Conservation (phyloP, 1,140 invertebrate genomes). For the Patella vulgata region DNA sequence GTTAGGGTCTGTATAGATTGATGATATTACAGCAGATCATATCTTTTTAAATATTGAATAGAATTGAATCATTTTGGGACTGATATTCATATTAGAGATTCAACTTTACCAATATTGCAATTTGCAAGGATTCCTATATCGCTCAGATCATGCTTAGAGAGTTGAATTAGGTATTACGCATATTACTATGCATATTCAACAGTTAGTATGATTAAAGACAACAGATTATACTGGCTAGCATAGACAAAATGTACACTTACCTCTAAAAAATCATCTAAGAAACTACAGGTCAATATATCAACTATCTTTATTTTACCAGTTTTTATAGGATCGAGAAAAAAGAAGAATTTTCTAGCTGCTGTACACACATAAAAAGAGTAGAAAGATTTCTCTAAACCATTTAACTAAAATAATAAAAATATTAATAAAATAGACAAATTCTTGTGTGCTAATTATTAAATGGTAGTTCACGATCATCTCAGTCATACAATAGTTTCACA, state of each 20-base stretch:
- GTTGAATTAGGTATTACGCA: too few species aligned
- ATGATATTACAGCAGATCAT: background rate
- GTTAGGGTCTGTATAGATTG: background rate
- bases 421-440: background rate
- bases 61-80: too few species aligned
- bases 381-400: conserved; percentile 91
- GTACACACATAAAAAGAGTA: conserved; percentile 97
- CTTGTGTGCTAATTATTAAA: background rate
- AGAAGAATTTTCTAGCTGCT: conserved; percentile 93
- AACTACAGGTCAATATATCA: conserved; percentile 90
- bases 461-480: background rate
- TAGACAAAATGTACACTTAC: too few species aligned
- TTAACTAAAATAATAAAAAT: conserved; percentile 69
- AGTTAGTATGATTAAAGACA: too few species aligned
- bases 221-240: too few species aligned
- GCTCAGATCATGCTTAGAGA: too few species aligned
- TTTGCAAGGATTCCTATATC: too few species aligned
- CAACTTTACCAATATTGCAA: too few species aligned
- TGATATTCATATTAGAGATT: too few species aligned
- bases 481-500: background rate
- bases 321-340: conserved; percentile 90
- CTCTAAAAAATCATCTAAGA: conserved; percentile 91
- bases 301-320: conserved; percentile 89
- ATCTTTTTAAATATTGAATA: too few species aligned
- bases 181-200: too few species aligned